Evolutionary conservation across 2,113 vertebrate species (phyloP).

Genomic region (Chionomys nivalis): DNA sequence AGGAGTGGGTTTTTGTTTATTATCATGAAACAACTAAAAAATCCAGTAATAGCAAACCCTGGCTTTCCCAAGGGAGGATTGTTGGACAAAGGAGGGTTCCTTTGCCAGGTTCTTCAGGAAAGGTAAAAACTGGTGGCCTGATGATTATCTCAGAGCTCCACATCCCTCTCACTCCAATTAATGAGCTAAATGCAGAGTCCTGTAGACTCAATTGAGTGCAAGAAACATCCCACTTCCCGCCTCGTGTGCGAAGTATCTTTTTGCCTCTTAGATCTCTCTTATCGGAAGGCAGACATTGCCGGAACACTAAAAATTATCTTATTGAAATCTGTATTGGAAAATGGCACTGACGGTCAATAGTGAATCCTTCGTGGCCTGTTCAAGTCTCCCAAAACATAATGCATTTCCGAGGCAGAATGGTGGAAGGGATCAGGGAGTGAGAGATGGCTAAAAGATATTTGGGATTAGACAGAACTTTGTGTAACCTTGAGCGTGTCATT

Average conservation of each 20-base stretch:
- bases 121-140: conserved; percentile 57
- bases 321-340: background rate
- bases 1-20: background rate
- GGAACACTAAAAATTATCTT: background rate
- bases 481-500: background rate
- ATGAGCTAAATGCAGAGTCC: background rate
- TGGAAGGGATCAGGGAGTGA: background rate
- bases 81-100: conserved; percentile 64
- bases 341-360: background rate
- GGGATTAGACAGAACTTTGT: background rate
- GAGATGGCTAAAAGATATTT: too few relatives aligned
- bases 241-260: background rate
- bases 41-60: background rate
- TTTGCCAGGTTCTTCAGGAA: background rate
- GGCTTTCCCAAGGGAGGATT: background rate
- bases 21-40: conserved; percentile 26
- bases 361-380: background rate
- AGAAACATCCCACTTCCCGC: background rate
- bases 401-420: background rate
- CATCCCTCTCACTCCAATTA: background rate
- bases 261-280: background rate
- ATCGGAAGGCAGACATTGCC: background rate
- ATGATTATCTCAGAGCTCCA: background rate
- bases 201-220: background rate
- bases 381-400: background rate